phyloP scores from a whole-genome alignment of 2,113 vertebrate species.

The Thunnus thynnus region DNA sequence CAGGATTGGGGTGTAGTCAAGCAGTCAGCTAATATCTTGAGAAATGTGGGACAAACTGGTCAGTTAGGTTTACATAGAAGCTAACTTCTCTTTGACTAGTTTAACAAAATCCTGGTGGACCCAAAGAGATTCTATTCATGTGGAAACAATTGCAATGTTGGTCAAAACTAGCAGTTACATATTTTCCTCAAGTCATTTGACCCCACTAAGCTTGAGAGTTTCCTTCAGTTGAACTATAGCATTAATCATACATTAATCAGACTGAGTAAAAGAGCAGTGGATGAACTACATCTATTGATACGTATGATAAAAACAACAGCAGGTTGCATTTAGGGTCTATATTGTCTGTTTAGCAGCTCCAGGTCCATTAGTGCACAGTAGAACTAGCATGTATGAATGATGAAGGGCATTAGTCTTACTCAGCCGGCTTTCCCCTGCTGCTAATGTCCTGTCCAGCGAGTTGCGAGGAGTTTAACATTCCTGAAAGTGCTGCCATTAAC shows the following conservation, averaged over 20 bases:
- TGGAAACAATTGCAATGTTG: too few species aligned
- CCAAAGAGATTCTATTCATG: too few species aligned
- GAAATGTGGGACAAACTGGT: too few species aligned
- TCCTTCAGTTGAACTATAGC: not conserved
- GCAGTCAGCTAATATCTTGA: too few species aligned
- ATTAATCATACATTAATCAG: not conserved
- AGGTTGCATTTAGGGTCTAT: not conserved
- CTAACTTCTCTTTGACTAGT: too few species aligned
- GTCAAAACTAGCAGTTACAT: too few species aligned
- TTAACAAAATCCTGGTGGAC: too few species aligned
- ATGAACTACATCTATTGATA: not conserved
- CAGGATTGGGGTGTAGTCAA: too few species aligned
- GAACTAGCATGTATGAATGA: conserved; percentile 37
- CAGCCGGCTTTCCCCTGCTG: conserved; percentile 29
- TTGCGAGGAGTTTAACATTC: conserved; percentile 51
- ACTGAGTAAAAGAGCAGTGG: not conserved
- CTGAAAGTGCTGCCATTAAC: conserved; percentile 74
- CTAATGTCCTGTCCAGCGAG: conserved; percentile 54
- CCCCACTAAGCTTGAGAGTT: not conserved
- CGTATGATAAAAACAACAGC: conserved; percentile 15
- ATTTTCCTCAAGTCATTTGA: not conserved
- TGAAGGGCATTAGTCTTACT: conserved; percentile 68
- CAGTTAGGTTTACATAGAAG: too few species aligned
- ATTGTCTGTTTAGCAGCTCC: conserved; percentile 16
- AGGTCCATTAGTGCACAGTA: conserved; percentile 62